A percentile compares a stretch with the other conserved stretches of the same genome.
These are phyloP conservation scores for Zosterops pallidus DNA, from an alignment of 2,113 vertebrate species.

Conservation along the genomic window DNA sequence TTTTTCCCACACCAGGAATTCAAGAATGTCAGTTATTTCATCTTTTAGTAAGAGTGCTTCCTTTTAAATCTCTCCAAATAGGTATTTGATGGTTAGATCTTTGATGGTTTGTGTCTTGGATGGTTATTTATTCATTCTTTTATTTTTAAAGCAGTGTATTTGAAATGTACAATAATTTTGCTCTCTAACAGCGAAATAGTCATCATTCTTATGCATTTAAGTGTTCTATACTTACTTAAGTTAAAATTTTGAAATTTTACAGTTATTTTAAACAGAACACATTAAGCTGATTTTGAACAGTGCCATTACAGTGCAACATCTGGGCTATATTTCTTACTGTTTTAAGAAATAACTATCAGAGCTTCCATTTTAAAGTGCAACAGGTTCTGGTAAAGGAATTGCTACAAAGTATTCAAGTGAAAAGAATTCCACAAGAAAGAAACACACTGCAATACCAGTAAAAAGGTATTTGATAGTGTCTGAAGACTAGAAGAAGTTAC, in stretches of 20 bases:
- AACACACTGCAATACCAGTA: not conserved
- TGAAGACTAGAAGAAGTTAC: not conserved
- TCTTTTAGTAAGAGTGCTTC: not conserved
- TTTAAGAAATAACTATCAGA: not conserved
- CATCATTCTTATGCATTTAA: not conserved
- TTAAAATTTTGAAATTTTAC: not conserved
- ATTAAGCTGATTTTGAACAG: not conserved
- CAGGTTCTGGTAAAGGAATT: not conserved
- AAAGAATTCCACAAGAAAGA: not conserved
- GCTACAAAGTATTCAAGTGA: not conserved
- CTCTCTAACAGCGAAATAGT: not conserved
- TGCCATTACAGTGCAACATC: not conserved
- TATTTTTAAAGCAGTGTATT: not conserved
- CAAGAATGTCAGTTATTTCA: not conserved
- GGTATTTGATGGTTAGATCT: not conserved
- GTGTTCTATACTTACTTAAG: not conserved
- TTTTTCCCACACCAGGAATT: not conserved
- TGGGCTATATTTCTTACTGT: not conserved
- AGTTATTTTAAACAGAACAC: not conserved
- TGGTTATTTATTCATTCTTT: not conserved
- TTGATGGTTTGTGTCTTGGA: not conserved
- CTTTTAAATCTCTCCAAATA: not conserved
- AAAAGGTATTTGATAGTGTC: not conserved
- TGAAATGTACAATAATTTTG: not conserved
- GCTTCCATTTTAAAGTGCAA: conserved; percentile 26